Base-by-base conservation (phyloP, 1,140 invertebrate species). In the Ctenoplectra terminalis region DNA sequence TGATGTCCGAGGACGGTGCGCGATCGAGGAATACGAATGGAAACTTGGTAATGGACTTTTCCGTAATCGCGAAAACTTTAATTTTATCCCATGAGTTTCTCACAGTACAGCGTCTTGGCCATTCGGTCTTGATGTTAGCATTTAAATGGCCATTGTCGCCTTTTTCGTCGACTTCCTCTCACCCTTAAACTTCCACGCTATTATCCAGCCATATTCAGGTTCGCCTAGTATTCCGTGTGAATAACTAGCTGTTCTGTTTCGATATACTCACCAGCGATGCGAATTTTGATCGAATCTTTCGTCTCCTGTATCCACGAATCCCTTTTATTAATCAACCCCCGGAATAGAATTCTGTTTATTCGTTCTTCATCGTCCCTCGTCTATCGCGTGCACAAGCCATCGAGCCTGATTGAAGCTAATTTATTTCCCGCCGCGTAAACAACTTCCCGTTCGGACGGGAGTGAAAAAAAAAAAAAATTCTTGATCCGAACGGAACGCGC, bases 1-100 rank as follows among this genome's bases (percentile, higher is more conserved):
- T 26, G 3, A 1, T 52, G n/a, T n/a, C 60, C 37, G 17, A 66
- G 48, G 46, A 1, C 20, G 50, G 34, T n/a, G 15, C 5, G 13
- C 48, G 56, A 80, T 80, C 69, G 37, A 11, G 17, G 69, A 43
- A 43, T 37, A 73, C 48, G 17, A n/a, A 48, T 26, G 50, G 56
- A 76, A 84, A 69, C 26, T 37, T 82, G 17, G 56, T 82, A 72
- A 84, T 71, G 7, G 72, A 82, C 17, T 43, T 84, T 71, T n/a
- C 46, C 26, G n/a, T 58, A 63, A 58, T 46, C 26, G n/a, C 7
- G 64, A 29, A 63, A 82, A 76, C 23, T 77, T 84, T 71, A 82
- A 82, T 84, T 82, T 67, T 66, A 17, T 29, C 20, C 29, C n/a
- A 6, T 8, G 17, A 48, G 15, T 17, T 34, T 48, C 46, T 43